A percentile compares a stretch with the other conserved stretches of the same genome.
Conservation (phyloP, 2,113 vertebrate genomes). For the Ophiodon elongatus region DNA sequence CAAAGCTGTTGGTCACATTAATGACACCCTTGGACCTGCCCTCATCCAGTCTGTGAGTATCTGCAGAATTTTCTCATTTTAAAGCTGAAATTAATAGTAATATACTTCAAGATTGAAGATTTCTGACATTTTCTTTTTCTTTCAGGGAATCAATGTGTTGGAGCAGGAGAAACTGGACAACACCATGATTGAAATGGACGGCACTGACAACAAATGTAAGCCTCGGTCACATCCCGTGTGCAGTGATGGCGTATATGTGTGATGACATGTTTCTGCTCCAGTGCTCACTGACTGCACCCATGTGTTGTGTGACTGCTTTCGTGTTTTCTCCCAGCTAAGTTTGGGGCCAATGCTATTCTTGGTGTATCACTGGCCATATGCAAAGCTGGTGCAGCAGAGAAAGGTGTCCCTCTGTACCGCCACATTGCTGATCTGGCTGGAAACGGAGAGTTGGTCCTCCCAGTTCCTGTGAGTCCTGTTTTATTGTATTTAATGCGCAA, state of each 20-base stretch:
- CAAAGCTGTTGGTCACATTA: conserved; percentile 94
- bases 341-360: conserved; percentile 93
- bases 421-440: conserved; percentile 94
- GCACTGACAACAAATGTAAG: conserved; percentile 96
- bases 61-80: background rate
- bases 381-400: conserved; percentile 93
- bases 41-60: conserved; percentile 90
- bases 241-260: background rate
- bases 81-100: background rate
- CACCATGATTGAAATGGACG: conserved; percentile 92
- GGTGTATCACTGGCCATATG: conserved; percentile 93
- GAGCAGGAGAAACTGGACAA: conserved; percentile 94
- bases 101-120: background rate
- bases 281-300: background rate
- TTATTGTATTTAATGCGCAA: background rate
- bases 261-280: conserved; percentile 45
- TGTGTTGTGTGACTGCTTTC: conserved; percentile 44
- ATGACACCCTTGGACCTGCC: conserved; percentile 90
- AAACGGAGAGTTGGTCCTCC: conserved; percentile 91
- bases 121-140: conserved; percentile 26
- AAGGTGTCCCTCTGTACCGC: conserved; percentile 90
- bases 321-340: conserved; percentile 86
- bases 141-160: conserved; percentile 89
- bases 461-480: conserved; percentile 89
- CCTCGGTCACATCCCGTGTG: background rate